Evolutionary conservation across 2,888 invertebrate species (phyloP).

Genomic region (Pyrocoelia pectoralis): DNA sequence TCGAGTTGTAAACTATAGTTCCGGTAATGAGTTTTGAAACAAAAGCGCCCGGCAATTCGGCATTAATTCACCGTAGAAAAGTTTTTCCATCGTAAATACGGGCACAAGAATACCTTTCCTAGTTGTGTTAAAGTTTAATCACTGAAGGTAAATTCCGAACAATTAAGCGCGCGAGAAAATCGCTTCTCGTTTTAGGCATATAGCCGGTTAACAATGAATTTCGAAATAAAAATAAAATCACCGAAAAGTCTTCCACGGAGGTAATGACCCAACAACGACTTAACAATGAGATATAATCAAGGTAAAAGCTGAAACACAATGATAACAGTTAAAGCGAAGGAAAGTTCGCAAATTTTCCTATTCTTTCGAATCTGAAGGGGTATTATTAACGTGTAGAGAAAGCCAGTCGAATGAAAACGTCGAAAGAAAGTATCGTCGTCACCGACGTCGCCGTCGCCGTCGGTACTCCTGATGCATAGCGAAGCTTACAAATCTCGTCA

Average conservation of each 20-base stretch:
- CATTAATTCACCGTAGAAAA: conserved; percentile 47
- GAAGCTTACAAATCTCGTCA: conserved; percentile 53
- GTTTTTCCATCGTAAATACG: conserved; percentile 46
- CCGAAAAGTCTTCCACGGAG: conserved; percentile 34
- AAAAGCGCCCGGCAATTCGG: conserved; percentile 45
- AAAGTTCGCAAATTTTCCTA: conserved; percentile 46
- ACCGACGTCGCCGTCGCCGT: background rate
- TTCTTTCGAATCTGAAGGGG: conserved; percentile 39
- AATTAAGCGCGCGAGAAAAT: conserved; percentile 46
- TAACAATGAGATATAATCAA: conserved; percentile 55
- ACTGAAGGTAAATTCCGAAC: conserved; percentile 51
- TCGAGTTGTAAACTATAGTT: conserved; percentile 49
- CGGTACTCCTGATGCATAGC: conserved; percentile 16
- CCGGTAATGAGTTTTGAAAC: conserved; percentile 50
- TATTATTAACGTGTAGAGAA: background rate
- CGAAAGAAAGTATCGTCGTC: conserved; percentile 3
- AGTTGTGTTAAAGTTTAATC: conserved; percentile 48
- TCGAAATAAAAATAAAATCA: conserved; percentile 33
- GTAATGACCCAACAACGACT: conserved; percentile 48
- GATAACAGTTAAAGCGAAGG: conserved; percentile 43
- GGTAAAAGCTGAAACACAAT: conserved; percentile 49
- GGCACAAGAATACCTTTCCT: conserved; percentile 46
- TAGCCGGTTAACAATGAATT: conserved; percentile 38
- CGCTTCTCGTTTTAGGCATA: conserved; percentile 28
- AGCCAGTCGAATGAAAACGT: conserved; percentile 2